These are phyloP conservation scores for Corapipo altera DNA, from an alignment of 2,113 vertebrate species.

Conservation along the genomic window DNA sequence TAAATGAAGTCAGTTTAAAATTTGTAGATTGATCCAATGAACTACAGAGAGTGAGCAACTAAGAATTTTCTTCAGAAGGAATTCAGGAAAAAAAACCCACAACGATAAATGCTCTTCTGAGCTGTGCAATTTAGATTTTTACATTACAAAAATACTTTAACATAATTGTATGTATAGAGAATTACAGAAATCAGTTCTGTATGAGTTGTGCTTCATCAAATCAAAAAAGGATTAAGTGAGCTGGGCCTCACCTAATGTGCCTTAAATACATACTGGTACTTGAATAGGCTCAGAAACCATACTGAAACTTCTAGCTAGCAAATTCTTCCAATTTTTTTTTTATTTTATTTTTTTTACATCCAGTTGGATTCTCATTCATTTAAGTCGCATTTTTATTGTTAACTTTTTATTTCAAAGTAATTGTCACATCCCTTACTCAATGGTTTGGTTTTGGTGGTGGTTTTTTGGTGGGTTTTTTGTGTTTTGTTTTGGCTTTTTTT, in stretches of 20 bases:
- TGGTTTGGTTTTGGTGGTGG: neutral
- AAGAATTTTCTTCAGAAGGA: neutral
- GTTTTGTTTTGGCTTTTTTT: neutral
- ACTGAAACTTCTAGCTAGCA: neutral
- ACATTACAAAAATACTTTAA: neutral
- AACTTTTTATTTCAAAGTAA: neutral
- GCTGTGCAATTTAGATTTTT: neutral
- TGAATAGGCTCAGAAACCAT: neutral
- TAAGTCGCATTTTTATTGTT: neutral
- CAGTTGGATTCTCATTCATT: neutral
- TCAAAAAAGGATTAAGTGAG: neutral
- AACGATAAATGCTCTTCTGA: neutral
- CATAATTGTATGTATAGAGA: neutral
- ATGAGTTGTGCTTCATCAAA: neutral
- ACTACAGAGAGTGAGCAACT: neutral
- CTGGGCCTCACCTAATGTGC: neutral
- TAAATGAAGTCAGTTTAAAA: neutral
- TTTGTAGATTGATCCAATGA: neutral
- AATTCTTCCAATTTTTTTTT: neutral
- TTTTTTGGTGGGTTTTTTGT: fast-evolving
- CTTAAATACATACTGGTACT: neutral
- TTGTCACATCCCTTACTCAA: neutral
- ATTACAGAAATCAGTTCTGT: neutral
- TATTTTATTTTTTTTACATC: neutral
- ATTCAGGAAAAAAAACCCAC: neutral